Base-by-base conservation (phyloP, 1,140 invertebrate species). In the Drosophila sturtevanti region DNA sequence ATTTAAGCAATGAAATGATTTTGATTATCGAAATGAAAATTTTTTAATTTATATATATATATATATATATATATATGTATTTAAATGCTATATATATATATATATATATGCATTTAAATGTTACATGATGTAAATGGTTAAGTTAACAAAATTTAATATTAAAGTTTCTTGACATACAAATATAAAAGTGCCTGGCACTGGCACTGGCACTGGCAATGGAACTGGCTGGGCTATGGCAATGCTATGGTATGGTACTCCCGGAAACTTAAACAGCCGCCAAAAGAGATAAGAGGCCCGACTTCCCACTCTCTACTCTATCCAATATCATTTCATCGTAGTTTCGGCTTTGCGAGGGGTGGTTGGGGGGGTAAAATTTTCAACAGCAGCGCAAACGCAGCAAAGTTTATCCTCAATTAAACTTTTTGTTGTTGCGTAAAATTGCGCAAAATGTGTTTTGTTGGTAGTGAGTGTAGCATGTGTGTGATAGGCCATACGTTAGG, bases 381-480 rank as follows among this genome's bases (percentile, higher is more conserved):
- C 81, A 87, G 82, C 81, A 86, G 68, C 82, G 82, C 81, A 86
- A 87, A 86, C 82, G 82, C 81, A 75, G 81, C 74, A 86, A 86
- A 86, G 81, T 86, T 86, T 86, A 86, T 86, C 81, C 81, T 87
- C 81, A 86, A 86, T 86, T 86, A 86, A 86, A 86, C 82, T 86
- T 86, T 86, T 87, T 86, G 81, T 86, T 81, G 81, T 81, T 86
- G 81, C 79, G 82, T 78, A 87, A 86, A 86, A 86, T 85, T 86
- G 75, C 82, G 63, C 78, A 61, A 63, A 58, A 77, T 77, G 73
- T 59, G 69, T 63, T 77, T 64, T 73, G 77, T 81, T 60, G 34
- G 56, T 37, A 41, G 54, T 48, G 37, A 64, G n/a, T n/a, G n/a
- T n/a, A n/a, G 63, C 37, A 44, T 35, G 60, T 56, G 41, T 67